Evolutionary conservation across 2,113 vertebrate species (phyloP).

Genomic region (Laterallus jamaicensis): DNA sequence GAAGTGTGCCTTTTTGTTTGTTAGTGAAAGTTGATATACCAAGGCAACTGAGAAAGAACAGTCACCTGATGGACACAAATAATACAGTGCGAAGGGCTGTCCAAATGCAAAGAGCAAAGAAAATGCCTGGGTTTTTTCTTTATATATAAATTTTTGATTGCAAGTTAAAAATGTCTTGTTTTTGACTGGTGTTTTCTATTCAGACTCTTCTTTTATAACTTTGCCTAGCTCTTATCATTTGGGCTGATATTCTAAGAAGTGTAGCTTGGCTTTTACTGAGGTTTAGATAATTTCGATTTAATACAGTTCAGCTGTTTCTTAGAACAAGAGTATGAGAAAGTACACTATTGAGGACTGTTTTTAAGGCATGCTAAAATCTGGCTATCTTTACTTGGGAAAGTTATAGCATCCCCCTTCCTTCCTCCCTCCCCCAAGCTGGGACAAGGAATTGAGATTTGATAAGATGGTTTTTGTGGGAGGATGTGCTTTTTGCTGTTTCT

Average conservation of each 20-base stretch:
- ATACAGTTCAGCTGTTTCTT: not conserved
- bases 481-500: slow-evolving; percentile 56
- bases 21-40: not conserved
- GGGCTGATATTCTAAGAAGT: not conserved
- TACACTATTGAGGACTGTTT: not conserved
- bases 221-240: not conserved
- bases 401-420: not conserved
- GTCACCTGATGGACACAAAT: not conserved
- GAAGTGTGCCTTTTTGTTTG: not conserved
- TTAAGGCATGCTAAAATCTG: slow-evolving; percentile 36
- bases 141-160: not conserved
- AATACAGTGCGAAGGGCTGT: not conserved
- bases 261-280: not conserved
- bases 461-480: slow-evolving; percentile 45
- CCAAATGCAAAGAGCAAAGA: not conserved
- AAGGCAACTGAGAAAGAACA: not conserved
- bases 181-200: not conserved
- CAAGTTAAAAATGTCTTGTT: not conserved
- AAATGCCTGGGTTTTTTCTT: not conserved
- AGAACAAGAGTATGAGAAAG: not conserved
- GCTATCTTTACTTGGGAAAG: slow-evolving; percentile 29
- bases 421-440: slow-evolving; percentile 8
- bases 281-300: slow-evolving; percentile 19
- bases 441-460: slow-evolving; percentile 31
- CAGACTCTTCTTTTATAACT: not conserved